Conservation (phyloP, 2,888 invertebrate genomes). For the Drosophila differens region DNA sequence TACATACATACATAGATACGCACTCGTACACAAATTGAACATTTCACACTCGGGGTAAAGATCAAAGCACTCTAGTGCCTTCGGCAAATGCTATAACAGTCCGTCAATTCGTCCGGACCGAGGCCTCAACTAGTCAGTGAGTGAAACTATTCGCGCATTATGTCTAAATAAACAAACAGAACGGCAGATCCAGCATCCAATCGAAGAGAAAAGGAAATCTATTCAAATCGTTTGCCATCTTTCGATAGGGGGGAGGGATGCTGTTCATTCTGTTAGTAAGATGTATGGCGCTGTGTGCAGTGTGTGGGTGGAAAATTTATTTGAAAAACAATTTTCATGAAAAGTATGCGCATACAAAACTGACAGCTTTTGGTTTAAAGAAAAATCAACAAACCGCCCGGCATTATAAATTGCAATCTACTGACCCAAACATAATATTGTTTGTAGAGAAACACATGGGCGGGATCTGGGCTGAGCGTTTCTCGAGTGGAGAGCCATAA, state of each 20-base stretch:
- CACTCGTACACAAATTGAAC: conserved; percentile 17
- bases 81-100: conserved; percentile 39
- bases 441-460: conserved; percentile 61
- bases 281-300: conserved; percentile 59
- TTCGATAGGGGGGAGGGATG: conserved; percentile 29
- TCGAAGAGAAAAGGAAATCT: conserved; percentile 42
- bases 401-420: conserved; percentile 72
- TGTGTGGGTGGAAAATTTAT: conserved; percentile 69
- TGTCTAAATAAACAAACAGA: conserved; percentile 78
- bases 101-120: conserved; percentile 55
- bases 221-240: conserved; percentile 50
- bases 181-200: conserved; percentile 44
- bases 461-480: conserved; percentile 27
- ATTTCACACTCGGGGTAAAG: conserved; percentile 66
- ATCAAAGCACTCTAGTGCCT: conserved; percentile 61
- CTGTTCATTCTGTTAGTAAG: conserved; percentile 45
- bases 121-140: conserved; percentile 58
- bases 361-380: conserved; percentile 71
- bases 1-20: neutral
- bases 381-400: conserved; percentile 71
- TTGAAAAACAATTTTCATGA: conserved; percentile 79
- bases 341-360: conserved; percentile 79
- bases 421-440: conserved; percentile 64
- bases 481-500: conserved; percentile 17
- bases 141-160: conserved; percentile 80